These are phyloP conservation scores for Phyllostomus hastatus DNA, from an alignment of 2,113 vertebrate species.

Conservation along the genomic window DNA sequence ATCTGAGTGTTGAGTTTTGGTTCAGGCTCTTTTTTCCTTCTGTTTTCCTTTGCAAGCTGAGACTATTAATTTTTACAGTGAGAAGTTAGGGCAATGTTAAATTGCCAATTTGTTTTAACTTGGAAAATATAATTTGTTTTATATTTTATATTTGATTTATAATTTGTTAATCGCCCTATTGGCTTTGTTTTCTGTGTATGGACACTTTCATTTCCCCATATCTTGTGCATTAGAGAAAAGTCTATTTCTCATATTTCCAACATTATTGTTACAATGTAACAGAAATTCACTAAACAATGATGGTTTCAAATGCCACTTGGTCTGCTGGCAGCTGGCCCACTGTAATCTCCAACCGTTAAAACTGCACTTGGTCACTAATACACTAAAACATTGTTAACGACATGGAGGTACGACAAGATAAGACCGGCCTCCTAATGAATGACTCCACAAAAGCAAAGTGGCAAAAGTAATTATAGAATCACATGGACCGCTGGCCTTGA, in stretches of 20 bases:
- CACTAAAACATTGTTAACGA: conserved; percentile 78
- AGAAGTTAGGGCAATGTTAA: background rate
- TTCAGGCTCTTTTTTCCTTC: background rate
- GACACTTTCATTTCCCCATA: background rate
- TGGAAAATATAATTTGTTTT: background rate
- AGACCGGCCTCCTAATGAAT: conserved; percentile 75
- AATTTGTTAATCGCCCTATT: background rate
- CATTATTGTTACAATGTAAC: conserved; percentile 26
- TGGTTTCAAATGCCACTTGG: conserved; percentile 77
- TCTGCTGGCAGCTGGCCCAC: conserved; percentile 57
- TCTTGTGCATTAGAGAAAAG: background rate
- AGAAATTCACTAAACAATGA: conserved; percentile 60
- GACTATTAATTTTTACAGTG: background rate
- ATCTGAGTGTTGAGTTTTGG: background rate
- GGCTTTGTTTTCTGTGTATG: background rate
- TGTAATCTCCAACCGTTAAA: conserved; percentile 76
- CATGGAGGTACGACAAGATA: conserved; percentile 83
- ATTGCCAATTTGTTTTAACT: conserved; percentile 17
- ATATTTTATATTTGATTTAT: background rate
- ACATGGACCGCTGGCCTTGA: conserved; percentile 62
- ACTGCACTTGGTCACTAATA: conserved; percentile 82
- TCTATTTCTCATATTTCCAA: background rate
- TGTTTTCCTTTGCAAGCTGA: conserved; percentile 14
- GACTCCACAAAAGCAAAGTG: conserved; percentile 78
- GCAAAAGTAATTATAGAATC: conserved; percentile 80